phyloP scores from a whole-genome alignment of 2,113 vertebrate species.

The Hydrochoerus hydrochaeris region DNA sequence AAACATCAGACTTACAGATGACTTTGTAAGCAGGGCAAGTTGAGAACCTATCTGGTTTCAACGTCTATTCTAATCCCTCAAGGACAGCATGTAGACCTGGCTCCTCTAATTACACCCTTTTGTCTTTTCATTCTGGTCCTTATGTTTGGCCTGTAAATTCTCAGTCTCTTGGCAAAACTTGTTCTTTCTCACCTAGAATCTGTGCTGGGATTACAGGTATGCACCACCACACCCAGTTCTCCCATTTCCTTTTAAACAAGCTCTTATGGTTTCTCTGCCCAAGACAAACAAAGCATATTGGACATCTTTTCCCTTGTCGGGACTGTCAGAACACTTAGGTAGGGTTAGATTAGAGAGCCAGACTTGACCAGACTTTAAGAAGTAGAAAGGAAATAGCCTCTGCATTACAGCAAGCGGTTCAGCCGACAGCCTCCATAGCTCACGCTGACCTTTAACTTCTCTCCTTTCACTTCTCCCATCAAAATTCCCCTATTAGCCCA shows the following conservation, averaged over 20 bases:
- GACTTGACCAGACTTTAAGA: background rate
- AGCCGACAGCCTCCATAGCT: background rate
- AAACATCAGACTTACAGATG: background rate
- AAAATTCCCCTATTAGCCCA: background rate
- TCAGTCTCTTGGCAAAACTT: background rate
- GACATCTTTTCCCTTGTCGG: background rate
- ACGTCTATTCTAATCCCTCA: background rate
- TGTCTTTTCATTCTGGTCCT: background rate
- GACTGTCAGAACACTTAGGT: background rate
- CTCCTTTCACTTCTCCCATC: background rate
- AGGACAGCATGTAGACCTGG: background rate
- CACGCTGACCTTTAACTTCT: background rate
- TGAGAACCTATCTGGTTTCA: background rate
- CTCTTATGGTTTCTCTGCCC: background rate
- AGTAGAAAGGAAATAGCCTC: background rate
- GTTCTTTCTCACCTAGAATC: background rate
- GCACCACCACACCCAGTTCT: too few relatives aligned
- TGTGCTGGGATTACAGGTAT: background rate
- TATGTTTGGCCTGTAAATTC: background rate
- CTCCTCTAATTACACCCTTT: background rate
- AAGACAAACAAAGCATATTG: background rate
- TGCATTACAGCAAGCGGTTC: background rate
- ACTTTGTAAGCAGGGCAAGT: background rate
- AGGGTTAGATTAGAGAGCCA: background rate
- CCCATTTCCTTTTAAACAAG: background rate